A percentile compares a stretch with the other conserved stretches of the same genome.
These are phyloP conservation scores for Tubulanus polymorphus DNA, from an alignment of 2,888 invertebrate genomes.

Conservation along the genomic window DNA sequence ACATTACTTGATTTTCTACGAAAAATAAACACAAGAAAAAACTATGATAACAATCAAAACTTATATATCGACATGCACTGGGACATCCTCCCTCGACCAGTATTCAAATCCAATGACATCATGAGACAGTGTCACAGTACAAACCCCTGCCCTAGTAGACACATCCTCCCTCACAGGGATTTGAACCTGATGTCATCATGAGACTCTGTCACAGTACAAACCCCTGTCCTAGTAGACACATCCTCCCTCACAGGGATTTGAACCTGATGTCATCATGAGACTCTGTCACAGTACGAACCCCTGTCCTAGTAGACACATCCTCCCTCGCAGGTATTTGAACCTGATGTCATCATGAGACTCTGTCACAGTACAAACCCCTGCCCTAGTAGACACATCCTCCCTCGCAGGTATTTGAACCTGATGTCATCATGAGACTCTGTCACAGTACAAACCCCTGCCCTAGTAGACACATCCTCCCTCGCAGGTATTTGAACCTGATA, in stretches of 20 bases:
- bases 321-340: neutral
- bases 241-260: neutral
- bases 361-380: neutral
- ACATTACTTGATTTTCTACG: conserved; percentile 42
- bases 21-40: neutral
- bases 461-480: neutral
- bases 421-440: neutral
- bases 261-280: neutral
- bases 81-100: neutral
- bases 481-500: neutral
- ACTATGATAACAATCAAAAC: neutral
- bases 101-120: neutral
- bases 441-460: neutral
- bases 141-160: neutral
- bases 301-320: neutral
- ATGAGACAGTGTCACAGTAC: neutral
- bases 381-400: neutral
- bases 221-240: too few species aligned
- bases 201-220: neutral
- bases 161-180: neutral
- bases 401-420: neutral
- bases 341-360: neutral
- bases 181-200: too few species aligned
- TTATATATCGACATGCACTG: too few species aligned
- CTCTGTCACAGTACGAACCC: neutral